Conservation (phyloP, 2,888 invertebrate genomes). For the Hydraecia micacea region DNA sequence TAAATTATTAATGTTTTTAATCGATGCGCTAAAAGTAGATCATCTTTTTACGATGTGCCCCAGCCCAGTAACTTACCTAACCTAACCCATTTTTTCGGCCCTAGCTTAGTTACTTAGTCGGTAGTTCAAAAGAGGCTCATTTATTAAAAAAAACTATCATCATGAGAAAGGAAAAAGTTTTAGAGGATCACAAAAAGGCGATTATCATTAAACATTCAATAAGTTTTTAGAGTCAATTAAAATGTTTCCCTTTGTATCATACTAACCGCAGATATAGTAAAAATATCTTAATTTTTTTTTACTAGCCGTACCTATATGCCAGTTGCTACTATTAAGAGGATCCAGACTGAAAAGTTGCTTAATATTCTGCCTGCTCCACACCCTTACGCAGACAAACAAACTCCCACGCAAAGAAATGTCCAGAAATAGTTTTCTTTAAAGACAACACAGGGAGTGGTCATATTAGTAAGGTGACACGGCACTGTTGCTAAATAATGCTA, state of each 20-base stretch:
- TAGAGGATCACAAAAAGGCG: neutral
- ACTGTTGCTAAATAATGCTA: neutral
- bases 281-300: neutral
- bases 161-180: neutral
- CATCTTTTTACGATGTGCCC: too few species aligned
- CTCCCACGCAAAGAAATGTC: conserved; percentile 30
- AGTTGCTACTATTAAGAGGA: neutral
- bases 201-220: neutral
- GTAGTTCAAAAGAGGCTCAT: neutral
- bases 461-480: neutral
- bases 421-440: conserved; percentile 32
- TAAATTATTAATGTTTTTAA: too few species aligned
- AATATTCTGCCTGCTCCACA: neutral
- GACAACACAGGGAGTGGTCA: conserved; percentile 16
- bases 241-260: neutral
- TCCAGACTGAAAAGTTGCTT: conserved; percentile 1
- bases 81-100: neutral
- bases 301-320: too few species aligned
- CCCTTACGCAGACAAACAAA: conserved; percentile 32
- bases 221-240: neutral
- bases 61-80: neutral
- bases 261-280: neutral
- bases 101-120: too few species aligned
- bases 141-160: neutral
- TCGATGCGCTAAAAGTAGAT: too few species aligned